Evolutionary conservation across 2,888 invertebrate genomes (phyloP).

Genomic region (Oscheius onirici): DNA sequence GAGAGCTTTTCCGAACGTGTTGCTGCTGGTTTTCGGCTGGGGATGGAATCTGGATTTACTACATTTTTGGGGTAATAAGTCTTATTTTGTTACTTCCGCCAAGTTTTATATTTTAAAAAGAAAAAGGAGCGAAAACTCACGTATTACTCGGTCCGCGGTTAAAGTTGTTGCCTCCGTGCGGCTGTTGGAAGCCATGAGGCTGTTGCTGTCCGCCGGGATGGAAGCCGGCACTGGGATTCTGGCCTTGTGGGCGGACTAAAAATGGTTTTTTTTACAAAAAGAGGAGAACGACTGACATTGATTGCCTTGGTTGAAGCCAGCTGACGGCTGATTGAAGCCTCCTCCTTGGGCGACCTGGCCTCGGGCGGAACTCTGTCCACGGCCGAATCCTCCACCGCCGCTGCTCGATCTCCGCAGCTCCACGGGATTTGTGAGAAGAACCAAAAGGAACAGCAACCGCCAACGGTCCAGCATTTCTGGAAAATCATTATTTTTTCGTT

Average conservation of each 20-base stretch:
- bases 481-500: too few species aligned
- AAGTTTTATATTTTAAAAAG: neutral
- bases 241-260: slow-evolving; percentile 18
- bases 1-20: slow-evolving; percentile 63
- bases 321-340: neutral
- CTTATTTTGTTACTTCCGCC: neutral
- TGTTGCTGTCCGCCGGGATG: neutral
- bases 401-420: neutral
- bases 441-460: neutral
- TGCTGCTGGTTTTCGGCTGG: slow-evolving; percentile 6
- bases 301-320: neutral
- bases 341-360: slow-evolving; percentile 4
- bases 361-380: slow-evolving; percentile 17
- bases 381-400: neutral
- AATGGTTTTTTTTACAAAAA: neutral
- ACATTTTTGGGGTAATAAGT: neutral
- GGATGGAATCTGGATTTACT: slow-evolving; percentile 10
- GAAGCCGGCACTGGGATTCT: neutral
- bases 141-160: slow-evolving; percentile 10
- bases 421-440: neutral
- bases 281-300: neutral
- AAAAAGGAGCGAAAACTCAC: neutral
- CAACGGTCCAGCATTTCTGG: neutral
- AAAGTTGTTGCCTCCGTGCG: slow-evolving; percentile 20
- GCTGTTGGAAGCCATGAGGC: neutral